phyloP scores from a whole-genome alignment of 2,888 invertebrate species.

The Phorcus lineatus region DNA sequence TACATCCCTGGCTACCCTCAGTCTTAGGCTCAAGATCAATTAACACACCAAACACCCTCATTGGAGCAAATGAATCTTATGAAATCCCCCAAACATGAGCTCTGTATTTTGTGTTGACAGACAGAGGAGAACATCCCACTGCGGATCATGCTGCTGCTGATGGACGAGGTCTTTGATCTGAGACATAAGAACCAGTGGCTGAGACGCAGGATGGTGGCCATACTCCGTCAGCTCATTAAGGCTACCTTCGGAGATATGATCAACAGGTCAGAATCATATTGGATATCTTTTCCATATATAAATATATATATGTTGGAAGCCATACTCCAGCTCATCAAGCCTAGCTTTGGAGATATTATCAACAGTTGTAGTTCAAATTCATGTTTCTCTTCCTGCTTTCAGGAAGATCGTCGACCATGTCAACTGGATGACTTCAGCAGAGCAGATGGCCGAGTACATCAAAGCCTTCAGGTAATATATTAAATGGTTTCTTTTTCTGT shows the following conservation, averaged over 20 bases:
- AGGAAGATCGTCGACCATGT: constrained; percentile 92
- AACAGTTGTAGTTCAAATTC: too few relatives aligned
- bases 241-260: constrained; percentile 89
- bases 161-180: constrained; percentile 91
- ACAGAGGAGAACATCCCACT: constrained; percentile 86
- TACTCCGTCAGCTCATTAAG: constrained; percentile 86
- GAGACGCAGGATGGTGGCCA: constrained; percentile 84
- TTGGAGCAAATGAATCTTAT: too few relatives aligned
- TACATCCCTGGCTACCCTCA: too few relatives aligned
- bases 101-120: constrained; percentile 38
- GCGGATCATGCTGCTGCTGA: constrained; percentile 85
- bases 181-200: constrained; percentile 89
- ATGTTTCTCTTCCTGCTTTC: constrained; percentile 33
- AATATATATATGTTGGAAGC: too few relatives aligned
- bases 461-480: constrained; percentile 88
- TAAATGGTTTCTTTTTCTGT: too few relatives aligned
- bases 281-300: too few relatives aligned
- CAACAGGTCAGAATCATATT: constrained; percentile 78
- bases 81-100: too few relatives aligned
- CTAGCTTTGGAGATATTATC: too few relatives aligned
- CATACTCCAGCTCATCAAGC: too few relatives aligned
- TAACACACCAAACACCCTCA: too few relatives aligned
- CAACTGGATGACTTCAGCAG: constrained; percentile 88
- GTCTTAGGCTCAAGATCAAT: too few relatives aligned
- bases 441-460: constrained; percentile 91